A percentile compares a stretch with the other conserved stretches of the same genome.
Conservation (phyloP, 2,888 invertebrate genomes). For the Nomada flava region DNA sequence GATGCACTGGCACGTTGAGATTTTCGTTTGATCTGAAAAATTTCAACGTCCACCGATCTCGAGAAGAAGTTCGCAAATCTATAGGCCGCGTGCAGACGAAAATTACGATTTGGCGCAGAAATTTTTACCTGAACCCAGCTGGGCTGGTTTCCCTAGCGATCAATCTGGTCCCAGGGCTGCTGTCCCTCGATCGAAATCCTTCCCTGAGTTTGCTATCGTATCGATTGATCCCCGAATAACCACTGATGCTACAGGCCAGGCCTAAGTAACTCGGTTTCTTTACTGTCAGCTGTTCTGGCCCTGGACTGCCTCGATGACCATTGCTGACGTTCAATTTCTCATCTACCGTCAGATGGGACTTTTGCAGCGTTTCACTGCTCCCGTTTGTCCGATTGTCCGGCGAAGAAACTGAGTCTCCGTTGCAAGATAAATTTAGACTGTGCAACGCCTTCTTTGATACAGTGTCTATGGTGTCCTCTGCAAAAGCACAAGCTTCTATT, state of each 20-base stretch:
- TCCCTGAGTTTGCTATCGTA: constrained; percentile 93
- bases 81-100: neutral
- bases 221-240: constrained; percentile 94
- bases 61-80: neutral
- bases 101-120: neutral
- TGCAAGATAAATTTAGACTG: constrained; percentile 85
- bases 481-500: constrained; percentile 70
- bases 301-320: constrained; percentile 68
- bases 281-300: constrained; percentile 79
- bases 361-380: constrained; percentile 73
- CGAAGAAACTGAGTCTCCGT: constrained; percentile 78
- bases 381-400: constrained; percentile 75
- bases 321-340: constrained; percentile 74
- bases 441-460: constrained; percentile 84
- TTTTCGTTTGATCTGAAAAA: constrained; percentile 80
- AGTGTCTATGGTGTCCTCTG: constrained; percentile 85
- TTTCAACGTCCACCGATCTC: neutral
- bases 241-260: constrained; percentile 95
- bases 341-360: constrained; percentile 66
- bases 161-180: constrained; percentile 82
- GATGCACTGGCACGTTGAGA: constrained; percentile 75
- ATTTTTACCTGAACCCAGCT: constrained; percentile 79
- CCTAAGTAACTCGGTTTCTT: constrained; percentile 95
- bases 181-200: constrained; percentile 85
- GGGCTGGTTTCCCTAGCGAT: constrained; percentile 82